Evolutionary conservation across 1,140 invertebrate genomes (phyloP), one percentile per base, ranked within the genome.

Genomic region (Bombus affinis): DNA sequence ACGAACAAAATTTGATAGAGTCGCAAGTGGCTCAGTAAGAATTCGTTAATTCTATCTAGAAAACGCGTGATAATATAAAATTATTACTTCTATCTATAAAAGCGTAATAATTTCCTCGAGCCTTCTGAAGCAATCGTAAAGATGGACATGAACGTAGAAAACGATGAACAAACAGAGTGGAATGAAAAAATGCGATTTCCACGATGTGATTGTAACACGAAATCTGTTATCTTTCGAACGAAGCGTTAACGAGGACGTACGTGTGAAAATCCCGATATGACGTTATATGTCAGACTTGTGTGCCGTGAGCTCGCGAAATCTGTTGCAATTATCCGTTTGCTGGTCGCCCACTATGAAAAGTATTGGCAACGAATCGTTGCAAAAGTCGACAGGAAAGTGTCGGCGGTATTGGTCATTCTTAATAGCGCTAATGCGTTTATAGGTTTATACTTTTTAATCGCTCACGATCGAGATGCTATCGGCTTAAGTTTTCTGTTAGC

Each of bases 361-460:
- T 83, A 90, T 90, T 87, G 79, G 86, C 72, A 90, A 90, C 83
- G 37, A 71, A 75, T 86, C 22, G 86, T 90, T 90, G 89, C 89
- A 88, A 90, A 88, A 90, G 86, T 47, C 62, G 22, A 72, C 83
- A 90, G 81, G 89, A 90, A 90, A 86, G 83, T 90, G 89, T 90
- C 71, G 89, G 89, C 89, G 89, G 57, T 35, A 3, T 35, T n/a
- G 39, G 37, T 25, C 13, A 81, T 32, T 39, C n/a, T 22, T 80
- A 62, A 57, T 32, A 80, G 72, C 68, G 15, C 25, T 39, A 39
- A 72, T 53, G 70, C 37, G 59, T 81, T 85, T 75, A 66, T 18
- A 57, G 37, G 22, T 53, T 70, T 74, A 81, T 81, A 79, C 15
- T 71, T 32, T 59, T 65, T 13, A 57, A 79, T 84, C 83, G 32